Percentiles rank a stretch among this genome's conserved stretches.
Conservation (phyloP, 2,888 invertebrate species). For the Limnephilus lunatus region DNA sequence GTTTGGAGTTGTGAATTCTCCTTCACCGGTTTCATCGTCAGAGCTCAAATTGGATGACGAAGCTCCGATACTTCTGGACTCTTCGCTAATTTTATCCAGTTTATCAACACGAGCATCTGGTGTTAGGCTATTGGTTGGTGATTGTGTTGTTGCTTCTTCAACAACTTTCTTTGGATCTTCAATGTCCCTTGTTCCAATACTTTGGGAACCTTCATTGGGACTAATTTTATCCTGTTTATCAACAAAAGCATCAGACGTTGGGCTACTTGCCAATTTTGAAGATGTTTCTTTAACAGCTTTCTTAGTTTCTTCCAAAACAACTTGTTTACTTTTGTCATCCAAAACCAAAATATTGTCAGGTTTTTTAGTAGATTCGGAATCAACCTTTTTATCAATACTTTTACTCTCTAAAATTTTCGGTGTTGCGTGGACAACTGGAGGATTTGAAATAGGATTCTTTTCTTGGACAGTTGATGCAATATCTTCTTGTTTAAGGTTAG, state of each 20-base stretch:
- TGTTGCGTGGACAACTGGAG: neutral
- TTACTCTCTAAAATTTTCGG: neutral
- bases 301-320: neutral
- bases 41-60: conserved; percentile 67
- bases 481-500: neutral
- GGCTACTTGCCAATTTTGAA: neutral
- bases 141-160: neutral
- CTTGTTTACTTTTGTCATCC: neutral
- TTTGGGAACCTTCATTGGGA: neutral
- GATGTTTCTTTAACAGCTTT: neutral
- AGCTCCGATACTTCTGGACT: conserved; percentile 69
- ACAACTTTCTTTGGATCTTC: neutral
- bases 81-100: conserved; percentile 62
- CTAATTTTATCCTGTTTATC: neutral
- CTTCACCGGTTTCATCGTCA: conserved; percentile 73
- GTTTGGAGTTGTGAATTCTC: conserved; percentile 75
- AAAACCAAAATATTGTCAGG: neutral
- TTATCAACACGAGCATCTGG: conserved; percentile 40
- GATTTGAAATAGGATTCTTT: neutral
- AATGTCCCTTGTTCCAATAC: neutral
- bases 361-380: neutral
- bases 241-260: neutral
- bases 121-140: neutral
- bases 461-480: neutral
- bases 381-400: neutral